Evolutionary conservation across 2,113 vertebrate species (phyloP).

Genomic region (Plecotus auritus): DNA sequence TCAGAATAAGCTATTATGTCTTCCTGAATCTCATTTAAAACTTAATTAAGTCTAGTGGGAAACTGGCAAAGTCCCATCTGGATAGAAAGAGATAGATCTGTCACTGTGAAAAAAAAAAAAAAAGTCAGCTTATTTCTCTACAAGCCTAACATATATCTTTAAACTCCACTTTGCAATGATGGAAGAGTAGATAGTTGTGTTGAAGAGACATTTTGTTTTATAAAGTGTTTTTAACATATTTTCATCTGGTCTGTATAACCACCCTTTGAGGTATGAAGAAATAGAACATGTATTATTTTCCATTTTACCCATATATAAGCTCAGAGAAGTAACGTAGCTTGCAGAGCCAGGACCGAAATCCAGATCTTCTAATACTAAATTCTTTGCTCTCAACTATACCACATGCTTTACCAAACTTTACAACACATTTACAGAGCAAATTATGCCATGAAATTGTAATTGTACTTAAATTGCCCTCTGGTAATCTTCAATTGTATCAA

Average conservation of each 20-base stretch:
- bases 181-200: neutral
- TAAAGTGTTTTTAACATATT: constrained; percentile 3
- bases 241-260: neutral
- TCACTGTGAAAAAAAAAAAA: neutral
- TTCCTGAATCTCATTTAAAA: constrained; percentile 85
- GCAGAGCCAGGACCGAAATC: neutral
- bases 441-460: neutral
- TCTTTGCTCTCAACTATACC: neutral
- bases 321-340: constrained; percentile 20
- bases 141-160: constrained; percentile 40
- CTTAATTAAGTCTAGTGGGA: constrained; percentile 82
- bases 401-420: neutral
- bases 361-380: neutral
- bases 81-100: constrained; percentile 74
- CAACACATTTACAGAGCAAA: neutral
- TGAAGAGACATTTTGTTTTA: constrained; percentile 11
- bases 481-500: neutral
- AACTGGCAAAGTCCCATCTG: constrained; percentile 77
- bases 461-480: neutral
- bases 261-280: neutral
- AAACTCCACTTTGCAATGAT: neutral
- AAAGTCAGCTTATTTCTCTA: constrained; percentile 42
- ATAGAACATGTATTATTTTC: neutral
- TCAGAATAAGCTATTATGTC: constrained; percentile 85
- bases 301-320: neutral